Base-by-base conservation (phyloP, 2,888 invertebrate species). In the Lathronympha strigana region DNA sequence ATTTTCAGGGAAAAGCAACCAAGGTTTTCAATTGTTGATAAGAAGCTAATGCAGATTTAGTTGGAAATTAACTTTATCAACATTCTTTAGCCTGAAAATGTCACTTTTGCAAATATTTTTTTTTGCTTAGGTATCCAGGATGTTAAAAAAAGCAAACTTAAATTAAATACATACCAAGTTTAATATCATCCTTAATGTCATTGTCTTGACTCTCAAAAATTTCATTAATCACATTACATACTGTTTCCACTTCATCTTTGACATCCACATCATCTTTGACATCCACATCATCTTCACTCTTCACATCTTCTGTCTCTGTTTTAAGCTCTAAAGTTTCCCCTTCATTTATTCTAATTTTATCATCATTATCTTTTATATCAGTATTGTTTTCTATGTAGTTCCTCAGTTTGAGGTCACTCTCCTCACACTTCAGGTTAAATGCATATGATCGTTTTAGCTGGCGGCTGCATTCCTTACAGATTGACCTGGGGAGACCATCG, bases 381-480 rank as follows among this genome's bases (percentile, higher is more conserved):
- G 25, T 19, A 36, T 38, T 31, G n/a, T 69, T 76, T 51, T 78
- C 71, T 57, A 86, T 55, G 49, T 76, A 74, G 4, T 67, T 66
- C 68, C 75, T 78, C 1, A 92, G 70, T 60, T 76, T 85, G 64
- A 73, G 77, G 33, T 92, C 86, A 71, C 87, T 91, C 40, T 84
- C 77, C 40, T 85, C 84, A 68, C 91, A 91, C 70, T 80, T 83
- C 23, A 82, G 67, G 61, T 85, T 85, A 68, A 92, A 91, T n/a
- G 77, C 60, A 62, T 86, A 91, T 0, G 83, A 74, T 51, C 81
- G 77, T 72, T 88, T 90, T 0, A 92, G 74, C 57, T 86, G 86
- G 36, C 82, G 79, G 61, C 77, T 76, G 68, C 92, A 92, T 21
- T 87, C 87, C 69, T 88, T 91, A 67, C 92, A 92, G 58, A 92